Percentiles rank a stretch among this genome's conserved stretches.
Conservation (phyloP, 2,113 vertebrate species). For the Halcyon malimbica region DNA sequence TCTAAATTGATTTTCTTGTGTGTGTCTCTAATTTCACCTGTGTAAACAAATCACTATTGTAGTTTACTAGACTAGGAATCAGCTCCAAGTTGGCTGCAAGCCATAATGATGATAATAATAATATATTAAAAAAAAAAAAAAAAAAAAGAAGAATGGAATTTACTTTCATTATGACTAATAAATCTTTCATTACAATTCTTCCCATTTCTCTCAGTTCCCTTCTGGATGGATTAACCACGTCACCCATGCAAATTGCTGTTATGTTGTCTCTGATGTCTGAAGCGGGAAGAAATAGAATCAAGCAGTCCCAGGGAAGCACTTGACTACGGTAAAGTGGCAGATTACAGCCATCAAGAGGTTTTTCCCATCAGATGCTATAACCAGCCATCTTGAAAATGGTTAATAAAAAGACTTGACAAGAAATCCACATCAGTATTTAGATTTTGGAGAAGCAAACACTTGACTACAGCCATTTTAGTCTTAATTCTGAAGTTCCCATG, state of each 20-base stretch:
- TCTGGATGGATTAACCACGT: background rate
- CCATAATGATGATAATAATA: background rate
- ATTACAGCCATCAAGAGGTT: background rate
- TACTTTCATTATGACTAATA: conserved; percentile 17
- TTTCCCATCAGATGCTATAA: background rate
- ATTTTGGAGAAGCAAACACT: background rate
- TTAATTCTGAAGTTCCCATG: background rate
- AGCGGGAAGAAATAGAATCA: background rate
- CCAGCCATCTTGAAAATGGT: background rate
- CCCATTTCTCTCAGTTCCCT: background rate
- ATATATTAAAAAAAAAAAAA: no score
- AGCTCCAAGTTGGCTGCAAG: background rate
- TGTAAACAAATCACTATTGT: background rate
- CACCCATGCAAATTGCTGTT: background rate
- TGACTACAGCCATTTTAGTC: background rate
- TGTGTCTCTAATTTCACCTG: background rate
- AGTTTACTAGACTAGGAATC: background rate
- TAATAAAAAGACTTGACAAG: conserved; percentile 9
- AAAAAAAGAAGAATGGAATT: background rate
- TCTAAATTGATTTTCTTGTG: background rate
- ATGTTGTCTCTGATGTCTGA: background rate
- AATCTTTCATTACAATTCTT: conserved; percentile 23
- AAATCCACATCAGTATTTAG: background rate
- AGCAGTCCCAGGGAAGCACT: background rate
- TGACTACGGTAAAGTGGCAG: background rate